Percentiles rank a stretch among this genome's conserved stretches.
Conservation (phyloP, 2,888 invertebrate genomes). For the Drosophila kambysellisi region DNA sequence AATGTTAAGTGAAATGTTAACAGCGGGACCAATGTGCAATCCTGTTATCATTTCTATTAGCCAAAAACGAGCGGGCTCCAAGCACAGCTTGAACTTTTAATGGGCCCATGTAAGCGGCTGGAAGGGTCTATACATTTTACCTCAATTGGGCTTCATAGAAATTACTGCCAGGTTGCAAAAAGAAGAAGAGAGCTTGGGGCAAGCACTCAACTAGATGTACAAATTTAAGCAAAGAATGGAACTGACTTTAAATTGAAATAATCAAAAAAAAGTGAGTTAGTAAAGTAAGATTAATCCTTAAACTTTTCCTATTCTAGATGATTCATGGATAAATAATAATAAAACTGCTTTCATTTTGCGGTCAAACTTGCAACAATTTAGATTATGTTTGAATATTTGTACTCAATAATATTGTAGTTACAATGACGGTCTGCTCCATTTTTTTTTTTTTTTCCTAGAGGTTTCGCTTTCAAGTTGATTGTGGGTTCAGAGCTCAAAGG, state of each 20-base stretch:
- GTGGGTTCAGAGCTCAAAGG: constrained; percentile 36
- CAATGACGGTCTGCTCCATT: not conserved
- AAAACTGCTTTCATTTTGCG: not conserved
- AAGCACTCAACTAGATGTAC: not conserved
- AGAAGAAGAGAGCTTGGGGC: not conserved
- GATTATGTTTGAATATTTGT: not conserved
- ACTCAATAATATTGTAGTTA: not conserved
- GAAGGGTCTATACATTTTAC: constrained; percentile 10
- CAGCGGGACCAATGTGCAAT: constrained; percentile 53
- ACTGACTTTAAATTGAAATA: not conserved
- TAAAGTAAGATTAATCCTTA: not conserved
- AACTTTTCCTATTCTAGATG: not conserved
- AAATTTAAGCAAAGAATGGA: not conserved
- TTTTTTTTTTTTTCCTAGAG: not conserved
- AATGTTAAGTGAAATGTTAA: constrained; percentile 79
- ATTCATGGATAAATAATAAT: not conserved
- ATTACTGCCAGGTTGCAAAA: not conserved
- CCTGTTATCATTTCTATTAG: constrained; percentile 73
- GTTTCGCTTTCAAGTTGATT: constrained; percentile 8
- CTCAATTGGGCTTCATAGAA: constrained; percentile 19
- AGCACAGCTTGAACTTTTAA: constrained; percentile 15
- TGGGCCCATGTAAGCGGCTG: not conserved
- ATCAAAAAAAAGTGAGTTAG: not conserved
- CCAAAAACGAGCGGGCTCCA: constrained; percentile 33
- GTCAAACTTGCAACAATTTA: not conserved